Evolutionary conservation across 2,888 invertebrate species (phyloP), one percentile per base, ranked within the genome.

Genomic region (Hirtodrosophila cameraria): DNA sequence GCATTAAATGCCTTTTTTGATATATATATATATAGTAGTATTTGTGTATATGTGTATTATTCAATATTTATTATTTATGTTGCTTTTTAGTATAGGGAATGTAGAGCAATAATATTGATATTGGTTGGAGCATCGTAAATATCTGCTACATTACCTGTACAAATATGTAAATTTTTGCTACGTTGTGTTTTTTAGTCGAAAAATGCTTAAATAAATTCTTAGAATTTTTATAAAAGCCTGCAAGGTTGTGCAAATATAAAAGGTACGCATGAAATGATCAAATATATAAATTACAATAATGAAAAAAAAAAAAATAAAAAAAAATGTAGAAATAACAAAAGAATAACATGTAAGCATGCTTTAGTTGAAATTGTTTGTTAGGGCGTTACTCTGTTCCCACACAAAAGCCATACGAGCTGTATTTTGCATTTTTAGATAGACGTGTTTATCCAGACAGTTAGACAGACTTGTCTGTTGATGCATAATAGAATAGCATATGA

Each of bases 31-130:
- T n/a, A n/a, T n/a, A n/a, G n/a, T n/a, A n/a, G n/a, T n/a, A n/a
- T n/a, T n/a, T n/a, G n/a, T n/a, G 28, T 27, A 50, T 48, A 64
- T 46, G 55, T 42, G 36, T 20, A 57, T 65, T 65, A 25, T 64
- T 46, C 53, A 54, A 54, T 59, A 50, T 71, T 64, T 69, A 59
- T 71, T 69, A 71, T 67, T 67, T 67, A 67, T 64, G 50, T 59
- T 64, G 30, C 33, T 46, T 28, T 42, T 45, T 33, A 48, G 8
- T 33, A 35, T 18, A 7, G 12, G 13, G 12, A 16, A 18, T 18
- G 18, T 5, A 4, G 18, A 18, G 18, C 25, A 35, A 52, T 49
- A 38, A 49, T 48, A 30, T 53, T 36, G 23, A 41, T 35, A 46
- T 62, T 41, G 5, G 5, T 18, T 4, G 18, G 4, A 18, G 18